A percentile compares a stretch with the other conserved stretches of the same genome.
Conservation (phyloP, 2,113 vertebrate species). For the Lasiurus borealis region DNA sequence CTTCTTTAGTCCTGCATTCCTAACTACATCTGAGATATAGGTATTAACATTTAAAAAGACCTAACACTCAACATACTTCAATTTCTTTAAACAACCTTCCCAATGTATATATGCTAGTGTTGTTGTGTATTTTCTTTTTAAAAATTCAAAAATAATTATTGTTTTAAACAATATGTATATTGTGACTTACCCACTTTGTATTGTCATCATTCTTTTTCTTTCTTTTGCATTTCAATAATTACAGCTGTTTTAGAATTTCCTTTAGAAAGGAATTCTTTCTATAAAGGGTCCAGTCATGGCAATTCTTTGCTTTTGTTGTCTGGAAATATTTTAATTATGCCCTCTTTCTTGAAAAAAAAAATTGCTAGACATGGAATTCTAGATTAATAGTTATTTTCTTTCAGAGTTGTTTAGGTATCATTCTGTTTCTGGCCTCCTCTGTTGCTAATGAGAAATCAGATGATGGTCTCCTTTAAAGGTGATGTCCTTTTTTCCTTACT, state of each 20-base stretch:
- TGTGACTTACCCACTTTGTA: slow-evolving; percentile 27
- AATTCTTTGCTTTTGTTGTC: slow-evolving; percentile 3
- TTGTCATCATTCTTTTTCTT: background rate
- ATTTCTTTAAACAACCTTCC: slow-evolving; percentile 15
- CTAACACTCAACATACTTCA: slow-evolving; percentile 16
- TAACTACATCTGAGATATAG: background rate
- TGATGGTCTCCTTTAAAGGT: slow-evolving; percentile 18
- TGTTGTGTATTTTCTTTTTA: slow-evolving; percentile 32
- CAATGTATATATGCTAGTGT: background rate
- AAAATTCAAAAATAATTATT: background rate
- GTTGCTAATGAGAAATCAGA: background rate
- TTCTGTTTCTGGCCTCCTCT: slow-evolving; percentile 35
- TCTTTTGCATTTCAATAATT: slow-evolving; percentile 52
- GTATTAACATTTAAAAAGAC: slow-evolving; percentile 22
- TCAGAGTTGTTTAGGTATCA: background rate
- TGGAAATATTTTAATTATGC: background rate
- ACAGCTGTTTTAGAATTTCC: slow-evolving; percentile 24
- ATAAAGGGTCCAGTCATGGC: background rate
- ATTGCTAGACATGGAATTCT: slow-evolving; percentile 16
- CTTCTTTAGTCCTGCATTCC: background rate
- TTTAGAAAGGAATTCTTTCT: background rate
- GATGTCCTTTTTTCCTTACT: background rate
- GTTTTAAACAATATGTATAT: slow-evolving; percentile 39
- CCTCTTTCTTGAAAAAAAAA: slow-evolving; percentile 8
- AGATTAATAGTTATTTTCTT: slow-evolving; percentile 48